phyloP scores from a whole-genome alignment of 2,113 vertebrate species.

The Columba livia region DNA sequence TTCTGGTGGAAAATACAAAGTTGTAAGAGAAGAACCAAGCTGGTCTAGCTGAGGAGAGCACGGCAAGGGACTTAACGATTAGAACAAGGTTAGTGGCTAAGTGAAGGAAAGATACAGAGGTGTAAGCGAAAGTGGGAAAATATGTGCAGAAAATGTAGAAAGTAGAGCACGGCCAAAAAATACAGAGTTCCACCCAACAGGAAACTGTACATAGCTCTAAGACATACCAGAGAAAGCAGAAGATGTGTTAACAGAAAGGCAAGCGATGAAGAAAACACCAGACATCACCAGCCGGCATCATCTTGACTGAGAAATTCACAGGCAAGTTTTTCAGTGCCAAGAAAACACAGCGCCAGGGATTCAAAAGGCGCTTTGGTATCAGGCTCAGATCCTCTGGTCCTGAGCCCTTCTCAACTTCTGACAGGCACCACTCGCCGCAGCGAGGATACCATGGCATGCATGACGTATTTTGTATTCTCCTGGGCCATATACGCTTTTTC shows the following conservation, averaged over 20 bases:
- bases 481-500: not conserved
- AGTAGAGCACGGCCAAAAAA: slow-evolving; percentile 36
- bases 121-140: not conserved
- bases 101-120: not conserved
- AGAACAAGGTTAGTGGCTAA: not conserved
- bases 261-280: slow-evolving; percentile 37
- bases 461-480: not conserved
- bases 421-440: not conserved
- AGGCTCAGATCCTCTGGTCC: not conserved
- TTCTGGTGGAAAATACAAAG: slow-evolving; percentile 43
- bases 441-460: not conserved
- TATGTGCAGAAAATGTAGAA: slow-evolving; percentile 5
- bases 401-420: not conserved
- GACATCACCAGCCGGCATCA: slow-evolving; percentile 8
- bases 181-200: slow-evolving; percentile 16
- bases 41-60: not conserved
- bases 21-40: not conserved
- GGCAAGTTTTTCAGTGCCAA: not conserved
- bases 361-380: not conserved
- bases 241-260: slow-evolving; percentile 28
- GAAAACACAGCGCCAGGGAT: not conserved
- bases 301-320: slow-evolving; percentile 19
- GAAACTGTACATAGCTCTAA: slow-evolving; percentile 33
- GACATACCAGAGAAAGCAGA: slow-evolving; percentile 10
- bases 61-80: not conserved